phyloP scores from a whole-genome alignment of 2,113 vertebrate genomes.

The Uria lomvia region DNA sequence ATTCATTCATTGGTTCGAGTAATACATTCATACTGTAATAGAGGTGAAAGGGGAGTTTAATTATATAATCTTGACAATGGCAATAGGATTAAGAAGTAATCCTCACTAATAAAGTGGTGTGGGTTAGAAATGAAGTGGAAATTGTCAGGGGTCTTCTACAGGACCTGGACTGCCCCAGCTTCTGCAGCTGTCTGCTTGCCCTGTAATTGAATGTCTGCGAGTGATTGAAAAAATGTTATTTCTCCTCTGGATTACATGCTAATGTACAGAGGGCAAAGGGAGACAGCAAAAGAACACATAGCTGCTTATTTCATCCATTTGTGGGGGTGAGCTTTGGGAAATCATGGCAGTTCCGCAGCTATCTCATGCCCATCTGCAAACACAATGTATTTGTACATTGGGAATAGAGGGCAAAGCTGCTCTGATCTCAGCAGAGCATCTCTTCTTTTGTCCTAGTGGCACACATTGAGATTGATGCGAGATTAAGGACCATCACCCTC shows the following conservation, averaged over 20 bases:
- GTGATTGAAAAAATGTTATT: slow-evolving; percentile 91
- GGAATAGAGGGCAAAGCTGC: slow-evolving; percentile 85
- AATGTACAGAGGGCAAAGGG: slow-evolving; percentile 83
- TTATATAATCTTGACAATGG: slow-evolving; percentile 87
- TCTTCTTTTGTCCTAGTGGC: slow-evolving; percentile 91
- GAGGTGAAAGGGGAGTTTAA: slow-evolving; percentile 84
- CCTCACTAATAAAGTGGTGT: slow-evolving; percentile 86
- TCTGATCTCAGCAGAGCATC: slow-evolving; percentile 84
- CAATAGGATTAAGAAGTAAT: slow-evolving; percentile 90
- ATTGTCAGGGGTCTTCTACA: slow-evolving; percentile 79
- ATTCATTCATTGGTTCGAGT: slow-evolving; percentile 64
- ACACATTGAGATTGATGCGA: slow-evolving; percentile 98
- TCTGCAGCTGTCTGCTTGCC: slow-evolving; percentile 84
- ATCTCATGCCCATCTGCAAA: slow-evolving; percentile 89
- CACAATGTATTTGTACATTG: slow-evolving; percentile 85
- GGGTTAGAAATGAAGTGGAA: slow-evolving; percentile 82
- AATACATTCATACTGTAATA: slow-evolving; percentile 80
- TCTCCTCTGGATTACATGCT: slow-evolving; percentile 89
- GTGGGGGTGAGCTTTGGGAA: slow-evolving; percentile 87
- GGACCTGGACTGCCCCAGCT: slow-evolving; percentile 74
- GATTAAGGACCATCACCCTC: slow-evolving; percentile 88
- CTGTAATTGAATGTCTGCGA: slow-evolving; percentile 91
- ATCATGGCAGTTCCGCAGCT: slow-evolving; percentile 81
- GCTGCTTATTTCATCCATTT: slow-evolving; percentile 87
- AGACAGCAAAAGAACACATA: slow-evolving; percentile 85